Conservation (phyloP, 2,797 vertebrate genomes). For the Myotis planiceps region DNA sequence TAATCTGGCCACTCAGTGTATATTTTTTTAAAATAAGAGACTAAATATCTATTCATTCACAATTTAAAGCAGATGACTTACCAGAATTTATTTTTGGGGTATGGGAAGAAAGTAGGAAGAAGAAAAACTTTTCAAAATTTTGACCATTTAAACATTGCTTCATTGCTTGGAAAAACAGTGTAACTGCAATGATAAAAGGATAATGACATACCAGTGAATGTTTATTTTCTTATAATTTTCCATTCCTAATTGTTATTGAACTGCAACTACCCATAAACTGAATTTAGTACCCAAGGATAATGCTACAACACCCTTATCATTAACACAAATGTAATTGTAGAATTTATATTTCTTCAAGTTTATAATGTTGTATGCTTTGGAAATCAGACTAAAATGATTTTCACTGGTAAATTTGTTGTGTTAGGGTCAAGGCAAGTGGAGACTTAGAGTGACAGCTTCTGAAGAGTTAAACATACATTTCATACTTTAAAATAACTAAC, state of each 20-base stretch:
- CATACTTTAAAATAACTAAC: neutral
- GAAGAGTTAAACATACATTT: slow-evolving; percentile 6
- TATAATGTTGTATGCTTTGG: neutral
- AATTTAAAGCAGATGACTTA: slow-evolving; percentile 51
- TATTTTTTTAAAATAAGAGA: slow-evolving; percentile 52
- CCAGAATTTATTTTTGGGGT: neutral
- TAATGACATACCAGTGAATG: neutral
- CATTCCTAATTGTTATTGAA: neutral
- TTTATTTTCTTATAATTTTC: neutral
- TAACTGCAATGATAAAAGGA: neutral
- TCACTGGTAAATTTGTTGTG: neutral
- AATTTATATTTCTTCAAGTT: neutral
- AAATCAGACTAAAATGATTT: slow-evolving; percentile 20
- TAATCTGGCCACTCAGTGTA: no score
- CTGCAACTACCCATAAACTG: neutral
- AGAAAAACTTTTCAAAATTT: neutral
- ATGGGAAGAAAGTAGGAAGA: neutral
- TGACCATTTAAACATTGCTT: neutral
- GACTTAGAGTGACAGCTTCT: slow-evolving; percentile 6
- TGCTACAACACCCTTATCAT: neutral
- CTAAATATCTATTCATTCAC: neutral
- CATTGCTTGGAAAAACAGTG: neutral
- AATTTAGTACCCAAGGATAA: neutral
- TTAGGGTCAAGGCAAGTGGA: neutral
- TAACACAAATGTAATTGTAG: neutral